Base-by-base conservation (phyloP, 2,797 vertebrate genomes). In the Chrosomus eos region DNA sequence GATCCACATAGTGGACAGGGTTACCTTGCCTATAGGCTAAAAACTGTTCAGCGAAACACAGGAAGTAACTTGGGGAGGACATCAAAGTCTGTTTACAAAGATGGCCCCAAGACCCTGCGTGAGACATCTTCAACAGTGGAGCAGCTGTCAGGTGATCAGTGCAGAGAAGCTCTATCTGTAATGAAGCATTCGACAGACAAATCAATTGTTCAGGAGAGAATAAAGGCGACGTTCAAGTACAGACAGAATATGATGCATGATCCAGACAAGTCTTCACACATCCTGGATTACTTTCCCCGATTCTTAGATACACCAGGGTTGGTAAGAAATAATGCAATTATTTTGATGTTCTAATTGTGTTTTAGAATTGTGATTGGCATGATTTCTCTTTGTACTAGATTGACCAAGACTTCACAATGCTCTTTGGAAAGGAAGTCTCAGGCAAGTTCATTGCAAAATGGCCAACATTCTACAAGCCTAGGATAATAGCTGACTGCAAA, bases 181-280 rank as follows among this genome's bases (percentile, higher is more conserved):
- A 87, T 83, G 71, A 87, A 84, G 16, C 83, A 84, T 76, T 83
- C 76, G 40, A 48, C 62, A 10, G 88, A 87, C 83, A 58, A 67
- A 53, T 6, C 43, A 62, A 36, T 81, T 58, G 60, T 87, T 71
- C 86, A 79, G 66, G 81, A 78, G 45, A 86, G 82, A 86, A 89
- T 87, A 43, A 85, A 84, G 40, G 76, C 84, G 78, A 87, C 82
- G 10, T 88, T 90, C 84, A 90, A 87, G 76, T 53, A 87, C 70
- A 23, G 79, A 21, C 66, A 68, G 66, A 68, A 68, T 38, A 73
- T 88, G 71, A 11, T 85, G 4, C 85, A 78, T 45, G 60, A 87
- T 82, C 87, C 82, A 80, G 84, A 88, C 58, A 31, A 84, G 82
- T 84, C 85, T 84, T 84, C 87, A 70, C 43, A 79, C 68, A 81